phyloP scores from a whole-genome alignment of 2,113 vertebrate genomes.

The Cottus gobio region DNA sequence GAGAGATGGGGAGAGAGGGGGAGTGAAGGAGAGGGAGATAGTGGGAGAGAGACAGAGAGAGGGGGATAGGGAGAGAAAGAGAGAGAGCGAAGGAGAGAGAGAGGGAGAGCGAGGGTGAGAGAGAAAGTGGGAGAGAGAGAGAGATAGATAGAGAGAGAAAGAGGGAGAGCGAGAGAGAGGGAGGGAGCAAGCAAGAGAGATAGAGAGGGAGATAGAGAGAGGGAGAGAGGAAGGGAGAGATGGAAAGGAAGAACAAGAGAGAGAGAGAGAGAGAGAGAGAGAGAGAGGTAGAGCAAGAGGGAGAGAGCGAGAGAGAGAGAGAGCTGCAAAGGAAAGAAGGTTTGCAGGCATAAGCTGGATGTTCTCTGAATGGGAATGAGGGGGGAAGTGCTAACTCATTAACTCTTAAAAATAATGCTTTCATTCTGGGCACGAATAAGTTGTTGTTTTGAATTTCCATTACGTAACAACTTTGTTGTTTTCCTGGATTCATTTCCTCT shows the following conservation, averaged over 20 bases:
- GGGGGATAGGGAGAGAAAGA: too few species aligned
- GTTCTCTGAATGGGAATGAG: neutral
- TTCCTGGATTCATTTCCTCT: neutral
- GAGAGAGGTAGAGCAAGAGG: too few species aligned
- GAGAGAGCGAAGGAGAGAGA: neutral
- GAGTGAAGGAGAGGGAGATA: too few species aligned
- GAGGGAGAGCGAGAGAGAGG: too few species aligned
- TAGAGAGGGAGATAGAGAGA: too few species aligned
- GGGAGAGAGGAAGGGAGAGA: neutral
- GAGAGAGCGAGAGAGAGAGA: neutral
- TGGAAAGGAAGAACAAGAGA: too few species aligned
- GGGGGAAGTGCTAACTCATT: neutral
- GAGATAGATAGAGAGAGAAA: too few species aligned
- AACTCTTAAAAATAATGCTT: slow-evolving; percentile 17
- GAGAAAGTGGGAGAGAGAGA: too few species aligned
- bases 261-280: neutral
- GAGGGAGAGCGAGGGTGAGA: too few species aligned
- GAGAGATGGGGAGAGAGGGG: too few species aligned
- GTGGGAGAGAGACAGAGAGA: neutral
- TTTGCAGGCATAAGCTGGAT: slow-evolving; percentile 1
- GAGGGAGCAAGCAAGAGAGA: too few species aligned
- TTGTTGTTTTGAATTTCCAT: slow-evolving; percentile 18
- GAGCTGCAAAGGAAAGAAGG: neutral
- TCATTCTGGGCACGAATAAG: neutral
- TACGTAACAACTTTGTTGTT: slow-evolving; percentile 21